These are phyloP conservation scores for Boleophthalmus pectinirostris DNA, from an alignment of 2,113 vertebrate species.

Conservation along the genomic window DNA sequence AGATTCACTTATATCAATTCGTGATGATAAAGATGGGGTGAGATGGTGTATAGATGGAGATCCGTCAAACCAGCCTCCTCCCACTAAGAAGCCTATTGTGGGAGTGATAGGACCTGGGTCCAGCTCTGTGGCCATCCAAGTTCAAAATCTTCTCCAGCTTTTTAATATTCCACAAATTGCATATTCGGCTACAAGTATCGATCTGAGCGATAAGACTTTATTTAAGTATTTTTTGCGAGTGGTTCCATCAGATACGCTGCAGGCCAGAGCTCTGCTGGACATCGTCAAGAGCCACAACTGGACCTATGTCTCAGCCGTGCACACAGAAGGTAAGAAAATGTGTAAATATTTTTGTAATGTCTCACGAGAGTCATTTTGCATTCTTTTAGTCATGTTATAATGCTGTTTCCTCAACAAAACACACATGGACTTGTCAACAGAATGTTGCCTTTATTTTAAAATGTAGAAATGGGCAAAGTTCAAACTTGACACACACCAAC, in stretches of 20 bases:
- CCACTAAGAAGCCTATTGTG: constrained; percentile 89
- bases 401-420: too few species aligned
- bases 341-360: not conserved
- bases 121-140: constrained; percentile 96
- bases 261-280: constrained; percentile 91
- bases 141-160: constrained; percentile 93
- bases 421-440: too few species aligned
- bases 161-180: constrained; percentile 97
- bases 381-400: too few species aligned
- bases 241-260: constrained; percentile 91
- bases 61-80: constrained; percentile 74
- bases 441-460: too few species aligned
- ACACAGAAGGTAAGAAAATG: constrained; percentile 89
- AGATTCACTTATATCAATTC: constrained; percentile 93
- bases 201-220: constrained; percentile 93
- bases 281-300: constrained; percentile 96
- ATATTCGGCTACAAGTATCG: constrained; percentile 93
- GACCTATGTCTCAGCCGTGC: constrained; percentile 95
- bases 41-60: constrained; percentile 87
- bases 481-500: too few species aligned
- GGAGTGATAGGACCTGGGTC: constrained; percentile 96
- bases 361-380: too few species aligned
- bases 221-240: constrained; percentile 96
- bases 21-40: constrained; percentile 88
- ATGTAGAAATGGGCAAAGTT: too few species aligned